phyloP scores from a whole-genome alignment of 1,140 invertebrate species.

The Dysdera silvatica region DNA sequence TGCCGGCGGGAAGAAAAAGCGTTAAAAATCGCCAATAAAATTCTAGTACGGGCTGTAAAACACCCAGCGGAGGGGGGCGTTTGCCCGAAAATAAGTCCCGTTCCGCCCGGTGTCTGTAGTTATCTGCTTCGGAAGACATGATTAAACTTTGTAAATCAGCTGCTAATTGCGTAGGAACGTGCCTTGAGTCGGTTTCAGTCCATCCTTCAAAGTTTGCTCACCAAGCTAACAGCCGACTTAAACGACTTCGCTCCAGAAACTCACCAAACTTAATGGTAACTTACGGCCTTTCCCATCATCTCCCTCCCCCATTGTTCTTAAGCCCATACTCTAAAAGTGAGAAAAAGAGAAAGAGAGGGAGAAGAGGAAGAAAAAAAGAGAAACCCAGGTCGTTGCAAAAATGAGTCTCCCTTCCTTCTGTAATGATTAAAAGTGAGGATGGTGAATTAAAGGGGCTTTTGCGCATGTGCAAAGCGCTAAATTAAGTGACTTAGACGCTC shows the following conservation, averaged over 20 bases:
- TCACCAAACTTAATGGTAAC: constrained; percentile 17
- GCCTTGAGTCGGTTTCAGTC: constrained; percentile 13
- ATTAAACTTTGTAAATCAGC: constrained; percentile 32
- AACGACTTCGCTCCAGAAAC: constrained; percentile 7
- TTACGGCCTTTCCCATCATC: no score
- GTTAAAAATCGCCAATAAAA: constrained; percentile 30
- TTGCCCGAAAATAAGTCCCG: background rate
- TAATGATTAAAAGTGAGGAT: no score
- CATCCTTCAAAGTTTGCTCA: constrained; percentile 30
- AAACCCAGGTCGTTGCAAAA: no score
- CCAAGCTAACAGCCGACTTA: constrained; percentile 21
- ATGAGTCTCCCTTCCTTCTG: no score
- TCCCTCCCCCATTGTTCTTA: no score
- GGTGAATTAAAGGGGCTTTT: no score
- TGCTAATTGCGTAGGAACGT: constrained; percentile 29
- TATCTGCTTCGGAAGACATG: constrained; percentile 18
- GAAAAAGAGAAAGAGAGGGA: no score
- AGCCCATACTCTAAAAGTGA: no score
- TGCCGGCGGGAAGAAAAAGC: constrained; percentile 6
- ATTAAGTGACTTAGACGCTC: no score
- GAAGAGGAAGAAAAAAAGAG: no score
- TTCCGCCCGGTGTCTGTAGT: no score
- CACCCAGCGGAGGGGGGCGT: background rate
- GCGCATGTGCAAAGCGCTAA: no score
- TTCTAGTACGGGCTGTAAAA: constrained; percentile 25